Conservation (phyloP, 2,113 vertebrate species). For the Pituophis catenifer region DNA sequence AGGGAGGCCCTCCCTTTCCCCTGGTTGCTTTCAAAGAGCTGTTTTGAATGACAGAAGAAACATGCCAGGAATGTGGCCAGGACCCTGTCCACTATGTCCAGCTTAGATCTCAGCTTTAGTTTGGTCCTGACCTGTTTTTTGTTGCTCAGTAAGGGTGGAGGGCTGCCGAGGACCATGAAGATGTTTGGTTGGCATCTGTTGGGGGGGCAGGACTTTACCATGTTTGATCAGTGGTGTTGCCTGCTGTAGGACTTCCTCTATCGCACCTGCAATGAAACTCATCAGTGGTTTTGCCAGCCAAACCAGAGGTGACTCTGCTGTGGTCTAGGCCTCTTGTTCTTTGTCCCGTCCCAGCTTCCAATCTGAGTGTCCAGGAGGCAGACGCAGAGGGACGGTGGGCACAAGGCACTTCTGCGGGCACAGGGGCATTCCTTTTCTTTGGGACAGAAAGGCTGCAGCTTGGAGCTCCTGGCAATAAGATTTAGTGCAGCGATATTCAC, state of each 20-base stretch:
- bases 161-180: background rate
- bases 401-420: background rate
- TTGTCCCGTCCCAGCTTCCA: background rate
- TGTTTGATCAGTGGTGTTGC: background rate
- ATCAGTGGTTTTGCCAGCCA: background rate
- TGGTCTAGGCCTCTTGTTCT: background rate
- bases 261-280: background rate
- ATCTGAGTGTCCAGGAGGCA: background rate
- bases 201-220: background rate
- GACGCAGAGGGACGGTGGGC: background rate
- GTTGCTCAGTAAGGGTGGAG: background rate
- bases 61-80: background rate
- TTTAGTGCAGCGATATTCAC: background rate
- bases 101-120: background rate
- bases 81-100: background rate
- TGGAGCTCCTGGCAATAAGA: background rate
- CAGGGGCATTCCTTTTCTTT: background rate
- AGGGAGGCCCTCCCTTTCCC: background rate
- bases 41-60: background rate
- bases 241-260: background rate
- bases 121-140: background rate
- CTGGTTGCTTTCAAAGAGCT: background rate
- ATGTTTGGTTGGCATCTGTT: background rate
- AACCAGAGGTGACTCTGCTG: background rate
- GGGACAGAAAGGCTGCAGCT: background rate